Evolutionary conservation across 1,140 invertebrate genomes (phyloP).

Genomic region (Maconellicoccus hirsutus): DNA sequence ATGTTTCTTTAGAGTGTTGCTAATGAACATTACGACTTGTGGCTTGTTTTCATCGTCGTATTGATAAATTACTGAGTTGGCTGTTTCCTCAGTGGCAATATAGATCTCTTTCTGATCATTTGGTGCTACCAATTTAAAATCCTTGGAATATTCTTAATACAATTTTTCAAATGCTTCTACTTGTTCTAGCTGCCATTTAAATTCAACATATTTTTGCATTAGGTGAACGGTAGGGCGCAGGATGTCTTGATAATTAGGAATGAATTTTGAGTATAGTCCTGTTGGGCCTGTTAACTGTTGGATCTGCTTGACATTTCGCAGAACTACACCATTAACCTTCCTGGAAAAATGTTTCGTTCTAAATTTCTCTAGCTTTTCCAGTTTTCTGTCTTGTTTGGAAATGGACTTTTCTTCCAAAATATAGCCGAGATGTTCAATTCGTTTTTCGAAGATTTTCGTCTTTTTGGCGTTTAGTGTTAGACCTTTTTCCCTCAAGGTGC

Average conservation of each 20-base stretch:
- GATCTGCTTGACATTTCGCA: neutral
- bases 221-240: neutral
- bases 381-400: neutral
- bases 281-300: neutral
- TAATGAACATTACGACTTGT: too few relatives aligned
- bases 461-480: neutral
- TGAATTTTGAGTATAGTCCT: neutral
- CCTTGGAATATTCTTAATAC: too few relatives aligned
- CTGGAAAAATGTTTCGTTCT: neutral
- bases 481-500: neutral
- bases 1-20: too few relatives aligned
- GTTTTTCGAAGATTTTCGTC: neutral
- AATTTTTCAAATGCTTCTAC: neutral
- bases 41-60: too few relatives aligned
- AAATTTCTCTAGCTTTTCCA: neutral
- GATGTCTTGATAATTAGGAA: neutral
- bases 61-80: too few relatives aligned
- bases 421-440: neutral
- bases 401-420: neutral
- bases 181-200: neutral
- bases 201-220: neutral
- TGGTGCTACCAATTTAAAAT: too few relatives aligned
- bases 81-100: too few relatives aligned
- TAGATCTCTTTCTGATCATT: too few relatives aligned
- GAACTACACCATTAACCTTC: neutral